Base-by-base conservation (phyloP, 2,888 invertebrate genomes). In the Trichopoda pennipes region DNA sequence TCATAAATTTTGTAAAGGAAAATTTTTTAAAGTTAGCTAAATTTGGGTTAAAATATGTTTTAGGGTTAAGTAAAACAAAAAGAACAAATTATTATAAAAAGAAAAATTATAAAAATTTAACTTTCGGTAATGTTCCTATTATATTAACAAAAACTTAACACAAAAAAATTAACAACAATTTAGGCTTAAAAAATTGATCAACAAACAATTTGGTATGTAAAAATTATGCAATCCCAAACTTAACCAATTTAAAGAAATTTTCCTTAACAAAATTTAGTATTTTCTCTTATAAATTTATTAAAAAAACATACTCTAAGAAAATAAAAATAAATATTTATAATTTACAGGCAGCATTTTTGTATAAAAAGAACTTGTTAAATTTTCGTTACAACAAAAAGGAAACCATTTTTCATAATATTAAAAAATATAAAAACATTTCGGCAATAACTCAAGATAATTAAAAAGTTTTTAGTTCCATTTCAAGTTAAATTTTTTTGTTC, bases 111-210 rank as follows among this genome's bases (percentile, higher is more conserved):
- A 35, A 73, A 63, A 68, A 64, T 53, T 23, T 84, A 81, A 85
- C 84, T 90, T 90, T 90, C 90, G 90, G 90, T 90, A 89, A 90
- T 90, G 90, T 90, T 90, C 90, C 90, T 90, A 90, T 87, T 86
- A 85, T 85, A 85, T 84, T 83, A 84, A 85, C 82, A 84, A 84
- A 28, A n/a, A n/a, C n/a, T n/a, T n/a, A n/a, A 79, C 84, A 83
- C 49, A 85, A 84, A 76, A 85, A 84, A 85, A 84, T 81, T 80
- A 61, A 63, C 63, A 56, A 82, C 79, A 81, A 69, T 82, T 84
- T 83, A 85, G 85, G 84, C 80, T 83, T 80, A 84, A 83, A 74
- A 66, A 68, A 49, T 70, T 47, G 23, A 76, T 49, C 55, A 44
- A 47, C 23, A 56, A 72, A 75, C 17, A 70, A 81, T 84, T 83